Evolutionary conservation across 2,888 invertebrate species (phyloP), one percentile per base, ranked within the genome.

Genomic region (Schizotus pectinicornis): DNA sequence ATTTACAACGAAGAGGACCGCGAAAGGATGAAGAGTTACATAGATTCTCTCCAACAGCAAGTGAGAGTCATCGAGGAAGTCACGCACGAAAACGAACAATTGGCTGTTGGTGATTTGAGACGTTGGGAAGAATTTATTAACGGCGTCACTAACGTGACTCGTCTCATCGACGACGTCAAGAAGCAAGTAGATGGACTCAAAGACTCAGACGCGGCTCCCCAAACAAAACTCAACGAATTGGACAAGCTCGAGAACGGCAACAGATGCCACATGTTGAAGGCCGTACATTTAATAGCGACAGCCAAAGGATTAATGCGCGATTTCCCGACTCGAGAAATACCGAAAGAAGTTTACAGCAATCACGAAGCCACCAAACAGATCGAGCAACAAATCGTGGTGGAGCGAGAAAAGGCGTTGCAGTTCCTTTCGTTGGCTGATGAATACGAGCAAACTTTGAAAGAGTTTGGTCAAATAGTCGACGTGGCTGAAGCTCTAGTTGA

Each of bases 371-470:
- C 86, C 0, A 87, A 86, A 73, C 85, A 87, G 66, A 82, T 91
- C 6, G 91, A 91, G 65, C 86, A 88, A 64, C 82, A 83, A 12
- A 86, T 94, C 6, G 82, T 83, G 31, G 81, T 84, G 5, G 91
- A 94, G 79, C 84, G 91, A 59, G 92, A 93, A 61, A 87, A 90
- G 47, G 82, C 92, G 0, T 77, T 92, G 3, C 92, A 93, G 74
- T 76, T 91, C 12, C 82, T 90, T 22, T 86, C 90, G 0, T 79
- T 94, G 48, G 89, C 90, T 1, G 92, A 93, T 70, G 94, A 95
- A 74, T 95, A 95, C 74, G 92, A 92, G 72, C 91, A 94, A 77
- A 94, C 93, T 0, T 80, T 95, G 7, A 89, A 90, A 73, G 94
- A 95, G 75, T 93, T 94, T 68, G 87, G 88, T 7, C 91, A 94